phyloP scores from a whole-genome alignment of 92 coral and sea anemone species.

The Blastomussa wellsi region DNA sequence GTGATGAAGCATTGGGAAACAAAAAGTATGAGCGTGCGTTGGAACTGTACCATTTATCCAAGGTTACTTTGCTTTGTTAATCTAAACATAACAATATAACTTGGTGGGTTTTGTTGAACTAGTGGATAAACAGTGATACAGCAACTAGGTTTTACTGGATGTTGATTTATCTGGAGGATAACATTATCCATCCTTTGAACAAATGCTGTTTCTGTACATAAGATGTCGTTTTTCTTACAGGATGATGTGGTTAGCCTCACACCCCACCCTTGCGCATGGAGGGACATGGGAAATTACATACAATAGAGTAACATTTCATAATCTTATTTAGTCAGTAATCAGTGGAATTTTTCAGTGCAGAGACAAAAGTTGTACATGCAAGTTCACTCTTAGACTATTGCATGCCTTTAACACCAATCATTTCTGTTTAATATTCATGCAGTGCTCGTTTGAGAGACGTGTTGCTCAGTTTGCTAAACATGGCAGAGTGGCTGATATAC shows the following conservation, averaged over 20 bases:
- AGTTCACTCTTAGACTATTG: too few relatives aligned
- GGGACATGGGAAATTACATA: too few relatives aligned
- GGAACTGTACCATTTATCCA: slow-evolving; percentile 91
- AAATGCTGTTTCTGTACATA: too few relatives aligned
- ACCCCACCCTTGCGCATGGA: too few relatives aligned
- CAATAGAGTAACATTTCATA: neutral
- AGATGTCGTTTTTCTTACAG: too few relatives aligned
- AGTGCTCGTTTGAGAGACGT: slow-evolving; percentile 86
- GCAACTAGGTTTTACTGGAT: too few relatives aligned
- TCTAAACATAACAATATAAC: neutral
- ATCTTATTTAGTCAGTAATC: neutral
- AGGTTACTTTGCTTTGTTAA: slow-evolving; percentile 47
- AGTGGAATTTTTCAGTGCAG: neutral
- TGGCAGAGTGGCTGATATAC: slow-evolving; percentile 85
- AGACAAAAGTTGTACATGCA: neutral
- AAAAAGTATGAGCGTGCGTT: slow-evolving; percentile 83
- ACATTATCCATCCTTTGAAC: too few relatives aligned
- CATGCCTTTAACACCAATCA: neutral
- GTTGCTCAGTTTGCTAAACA: slow-evolving; percentile 94
- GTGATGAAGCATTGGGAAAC: slow-evolving; percentile 76
- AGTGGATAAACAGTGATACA: too few relatives aligned
- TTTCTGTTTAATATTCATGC: slow-evolving; percentile 12
- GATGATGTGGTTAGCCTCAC: too few relatives aligned
- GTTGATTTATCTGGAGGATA: too few relatives aligned
- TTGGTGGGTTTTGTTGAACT: neutral